Evolutionary conservation across 2,797 vertebrate species (phyloP).

Genomic region (Amphiprion clarkii): DNA sequence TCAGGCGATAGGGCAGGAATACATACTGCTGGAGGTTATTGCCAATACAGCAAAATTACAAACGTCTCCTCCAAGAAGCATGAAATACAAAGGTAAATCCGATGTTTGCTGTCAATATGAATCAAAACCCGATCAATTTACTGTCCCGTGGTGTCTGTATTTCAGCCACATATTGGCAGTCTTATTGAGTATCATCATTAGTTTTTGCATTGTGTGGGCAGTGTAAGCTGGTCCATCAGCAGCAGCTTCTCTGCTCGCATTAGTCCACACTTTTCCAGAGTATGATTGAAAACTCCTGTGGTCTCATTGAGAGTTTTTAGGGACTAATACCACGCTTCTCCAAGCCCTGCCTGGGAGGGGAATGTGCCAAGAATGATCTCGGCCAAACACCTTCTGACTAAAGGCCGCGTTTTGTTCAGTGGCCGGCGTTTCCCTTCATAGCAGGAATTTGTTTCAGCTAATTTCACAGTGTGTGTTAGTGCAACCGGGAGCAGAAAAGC

Average conservation of each 20-base stretch:
- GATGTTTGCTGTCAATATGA: constrained; percentile 33
- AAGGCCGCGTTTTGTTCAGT: constrained; percentile 42
- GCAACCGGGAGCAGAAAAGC: constrained; percentile 55
- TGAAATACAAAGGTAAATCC: constrained; percentile 3
- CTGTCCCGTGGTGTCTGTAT: constrained; percentile 32
- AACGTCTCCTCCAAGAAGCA: constrained; percentile 32
- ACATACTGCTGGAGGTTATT: constrained; percentile 54
- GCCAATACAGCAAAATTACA: constrained; percentile 62
- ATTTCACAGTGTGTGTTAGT: constrained; percentile 66
- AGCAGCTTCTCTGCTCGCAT: constrained; percentile 22
- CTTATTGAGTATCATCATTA: constrained; percentile 52
- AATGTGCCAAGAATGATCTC: constrained; percentile 48
- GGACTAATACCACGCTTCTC: constrained; percentile 27
- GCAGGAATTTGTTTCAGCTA: constrained; percentile 67
- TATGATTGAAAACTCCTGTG: constrained; percentile 27
- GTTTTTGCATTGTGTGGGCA: constrained; percentile 31
- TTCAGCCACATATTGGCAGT: constrained; percentile 34
- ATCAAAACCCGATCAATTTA: constrained; percentile 54
- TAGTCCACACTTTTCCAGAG: constrained; percentile 18
- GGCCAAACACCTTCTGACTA: constrained; percentile 51
- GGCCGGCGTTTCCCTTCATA: constrained; percentile 49
- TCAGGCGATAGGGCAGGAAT: constrained; percentile 66
- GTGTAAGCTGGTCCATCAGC: constrained; percentile 36
- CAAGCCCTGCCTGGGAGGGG: constrained; percentile 9
- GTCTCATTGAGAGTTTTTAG: constrained; percentile 34